Percentiles rank a stretch among this genome's conserved stretches.
phyloP scores from a whole-genome alignment of 2,888 invertebrate species.

The Euphydryas editha region DNA sequence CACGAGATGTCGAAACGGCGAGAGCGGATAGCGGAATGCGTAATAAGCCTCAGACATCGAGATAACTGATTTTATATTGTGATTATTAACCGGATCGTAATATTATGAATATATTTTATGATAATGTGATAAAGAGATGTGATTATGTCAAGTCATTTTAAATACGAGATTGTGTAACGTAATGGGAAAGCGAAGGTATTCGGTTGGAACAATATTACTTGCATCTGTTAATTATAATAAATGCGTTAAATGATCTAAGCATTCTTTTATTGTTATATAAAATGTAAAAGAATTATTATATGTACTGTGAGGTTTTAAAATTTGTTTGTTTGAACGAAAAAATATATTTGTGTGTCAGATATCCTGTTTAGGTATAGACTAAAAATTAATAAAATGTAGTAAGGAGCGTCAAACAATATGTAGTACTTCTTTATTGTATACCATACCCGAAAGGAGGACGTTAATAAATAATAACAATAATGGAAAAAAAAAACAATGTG shows the following conservation, averaged over 20 bases:
- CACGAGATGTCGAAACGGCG: conserved; percentile 66
- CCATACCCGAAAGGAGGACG: too few species aligned
- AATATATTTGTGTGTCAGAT: too few species aligned
- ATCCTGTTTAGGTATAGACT: too few species aligned
- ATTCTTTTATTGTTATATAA: not conserved
- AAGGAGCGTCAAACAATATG: too few species aligned
- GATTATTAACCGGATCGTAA: conserved; percentile 29
- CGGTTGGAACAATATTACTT: not conserved
- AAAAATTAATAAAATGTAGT: too few species aligned
- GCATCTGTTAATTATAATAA: not conserved
- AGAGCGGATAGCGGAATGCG: conserved; percentile 51
- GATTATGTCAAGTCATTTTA: conserved; percentile 22
- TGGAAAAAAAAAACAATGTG: too few species aligned
- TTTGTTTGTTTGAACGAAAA: too few species aligned
- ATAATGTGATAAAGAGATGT: conserved; percentile 21
- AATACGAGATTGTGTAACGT: conserved; percentile 12
- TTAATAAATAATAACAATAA: too few species aligned
- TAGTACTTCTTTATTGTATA: too few species aligned
- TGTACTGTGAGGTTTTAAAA: too few species aligned
- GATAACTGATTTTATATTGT: conserved; percentile 32
- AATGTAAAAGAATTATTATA: too few species aligned
- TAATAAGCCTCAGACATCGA: conserved; percentile 36
- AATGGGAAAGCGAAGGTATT: conserved; percentile 7
- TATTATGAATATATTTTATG: conserved; percentile 16
- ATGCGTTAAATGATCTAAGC: not conserved